Base-by-base conservation (phyloP, 92 coral and sea anemone species). In the Epizoanthus stellaris region DNA sequence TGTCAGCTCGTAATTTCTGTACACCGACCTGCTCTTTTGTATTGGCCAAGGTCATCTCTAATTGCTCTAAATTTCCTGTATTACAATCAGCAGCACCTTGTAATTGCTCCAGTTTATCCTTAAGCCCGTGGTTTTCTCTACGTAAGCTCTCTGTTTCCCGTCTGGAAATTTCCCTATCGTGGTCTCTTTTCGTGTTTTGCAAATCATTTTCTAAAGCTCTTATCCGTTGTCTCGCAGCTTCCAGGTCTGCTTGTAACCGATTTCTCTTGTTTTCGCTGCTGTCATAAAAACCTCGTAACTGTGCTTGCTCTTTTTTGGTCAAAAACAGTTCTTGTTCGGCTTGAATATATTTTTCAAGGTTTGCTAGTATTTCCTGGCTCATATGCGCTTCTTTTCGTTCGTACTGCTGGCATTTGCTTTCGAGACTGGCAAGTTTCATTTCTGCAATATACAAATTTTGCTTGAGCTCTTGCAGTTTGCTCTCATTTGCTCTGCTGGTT, bases 241-340 rank as follows among this genome's bases (percentile, higher is more conserved):
- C 88, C 6, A 81, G 65, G 14, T 90, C 98, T 20, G 76, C 87
- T 79, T 88, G 90, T 77, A 91, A 16, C 19, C 93, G 92, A 39
- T 77, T 86, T 76, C 85, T 92, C 43, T 81, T 82, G 69, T 80
- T 88, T 43, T 94, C 92, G 60, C 86, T 87, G 60, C 92, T 87
- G 65, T 94, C 92, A 74, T 90, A 89, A 84, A 81, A 90, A 16
- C 98, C 98, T 21, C 93, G 93, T 10, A 88, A 71, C 17, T 94
- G 95, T 0, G 85, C 90, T 7, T 92, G 91, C 70, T 94, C 95
- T 67, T 90, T 94, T 76, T 92, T 90, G 9, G 93, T 64, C 11
- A 89, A 57, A 77, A 89, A 94, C 77, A 94, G 83, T 76, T 90
- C 93, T 75, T 92, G 93, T 57, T 94, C 98, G 0, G 93, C 90